A percentile compares a stretch with the other conserved stretches of the same genome.
These are phyloP conservation scores for Meandrina meandrites DNA, from an alignment of 92 coral and sea anemone genomes.

Conservation along the genomic window DNA sequence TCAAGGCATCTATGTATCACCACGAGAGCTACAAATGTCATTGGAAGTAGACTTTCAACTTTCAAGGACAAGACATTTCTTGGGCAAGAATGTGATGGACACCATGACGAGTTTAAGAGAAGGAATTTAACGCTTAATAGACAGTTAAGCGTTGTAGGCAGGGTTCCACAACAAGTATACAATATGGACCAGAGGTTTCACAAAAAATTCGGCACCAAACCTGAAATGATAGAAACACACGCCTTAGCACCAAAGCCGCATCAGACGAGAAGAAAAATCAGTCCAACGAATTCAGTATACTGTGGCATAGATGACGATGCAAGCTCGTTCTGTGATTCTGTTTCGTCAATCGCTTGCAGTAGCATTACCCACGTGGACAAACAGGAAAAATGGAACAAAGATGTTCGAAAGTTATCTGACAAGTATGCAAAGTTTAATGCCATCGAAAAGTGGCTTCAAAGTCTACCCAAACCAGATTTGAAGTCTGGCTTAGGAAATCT, in stretches of 20 bases:
- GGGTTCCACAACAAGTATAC: neutral
- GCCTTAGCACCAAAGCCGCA: neutral
- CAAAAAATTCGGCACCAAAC: slow-evolving; percentile 1
- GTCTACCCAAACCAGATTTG: neutral
- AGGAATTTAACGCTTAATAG: neutral
- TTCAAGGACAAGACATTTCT: neutral
- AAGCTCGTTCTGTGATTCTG: slow-evolving; percentile 23
- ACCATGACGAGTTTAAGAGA: neutral
- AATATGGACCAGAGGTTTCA: slow-evolving; percentile 8
- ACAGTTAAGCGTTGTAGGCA: neutral
- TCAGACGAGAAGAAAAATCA: neutral
- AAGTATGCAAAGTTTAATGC: neutral
- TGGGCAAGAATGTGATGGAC: neutral
- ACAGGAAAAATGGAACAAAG: neutral
- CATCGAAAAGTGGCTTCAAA: slow-evolving; percentile 12
- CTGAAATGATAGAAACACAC: neutral
- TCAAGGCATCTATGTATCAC: slow-evolving; percentile 26
- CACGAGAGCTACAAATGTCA: neutral
- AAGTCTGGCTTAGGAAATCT: neutral
- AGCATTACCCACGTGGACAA: neutral
- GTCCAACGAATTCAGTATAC: neutral
- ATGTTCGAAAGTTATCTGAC: neutral
- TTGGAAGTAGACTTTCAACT: neutral
- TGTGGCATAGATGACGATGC: neutral
- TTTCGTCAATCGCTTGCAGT: slow-evolving; percentile 10